A percentile compares a stretch with the other conserved stretches of the same genome.
phyloP scores from a whole-genome alignment of 2,888 invertebrate species.

The Amaurobius ferox region DNA sequence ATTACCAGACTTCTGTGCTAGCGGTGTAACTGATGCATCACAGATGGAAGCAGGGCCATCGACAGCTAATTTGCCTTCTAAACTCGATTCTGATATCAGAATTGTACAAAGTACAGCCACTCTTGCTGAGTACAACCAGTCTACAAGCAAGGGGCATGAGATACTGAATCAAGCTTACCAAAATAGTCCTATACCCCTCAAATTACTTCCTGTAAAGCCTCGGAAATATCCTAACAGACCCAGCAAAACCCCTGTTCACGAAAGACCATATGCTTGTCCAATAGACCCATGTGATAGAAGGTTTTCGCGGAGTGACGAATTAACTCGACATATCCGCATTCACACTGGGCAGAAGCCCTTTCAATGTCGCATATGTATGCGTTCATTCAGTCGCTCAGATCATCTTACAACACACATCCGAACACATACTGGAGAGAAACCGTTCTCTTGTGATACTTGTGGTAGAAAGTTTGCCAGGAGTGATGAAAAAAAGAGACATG shows the following conservation, averaged over 20 bases:
- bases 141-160: constrained; percentile 84
- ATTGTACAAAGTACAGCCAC: constrained; percentile 40
- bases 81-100: constrained; percentile 37
- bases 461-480: constrained; percentile 98
- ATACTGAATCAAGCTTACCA: constrained; percentile 86
- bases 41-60: constrained; percentile 33
- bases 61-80: constrained; percentile 12
- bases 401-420: constrained; percentile 99
- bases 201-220: constrained; percentile 94
- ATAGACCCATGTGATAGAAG: constrained; percentile 97
- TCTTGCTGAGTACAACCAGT: constrained; percentile 65
- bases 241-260: constrained; percentile 98
- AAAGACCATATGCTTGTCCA: constrained; percentile 98
- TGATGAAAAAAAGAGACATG: constrained; percentile 99
- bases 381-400: constrained; percentile 97
- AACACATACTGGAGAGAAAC: constrained; percentile 94
- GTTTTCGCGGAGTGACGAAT: constrained; percentile 97
- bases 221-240: constrained; percentile 97
- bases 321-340: constrained; percentile 98
- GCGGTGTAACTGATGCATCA: background rate
- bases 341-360: constrained; percentile 99
- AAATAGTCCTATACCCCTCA: constrained; percentile 90
- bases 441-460: constrained; percentile 98
- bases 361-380: constrained; percentile 98
- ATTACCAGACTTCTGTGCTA: constrained; percentile 37